A percentile compares a stretch with the other conserved stretches of the same genome.
These are phyloP conservation scores for Yponomeuta sedellus DNA, from an alignment of 2,888 invertebrate genomes.

Conservation along the genomic window DNA sequence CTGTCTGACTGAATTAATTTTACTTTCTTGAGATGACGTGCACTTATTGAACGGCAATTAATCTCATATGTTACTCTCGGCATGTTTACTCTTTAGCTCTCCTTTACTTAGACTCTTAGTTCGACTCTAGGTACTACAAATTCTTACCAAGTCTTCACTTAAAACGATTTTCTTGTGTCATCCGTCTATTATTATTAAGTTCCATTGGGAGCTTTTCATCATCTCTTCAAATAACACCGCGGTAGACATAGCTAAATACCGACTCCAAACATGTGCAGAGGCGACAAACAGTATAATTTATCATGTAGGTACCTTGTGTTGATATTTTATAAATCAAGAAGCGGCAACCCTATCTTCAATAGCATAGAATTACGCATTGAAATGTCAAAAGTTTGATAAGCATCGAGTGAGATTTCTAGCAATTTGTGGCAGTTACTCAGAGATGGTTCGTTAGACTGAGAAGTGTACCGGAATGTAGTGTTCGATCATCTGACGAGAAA, in stretches of 20 bases:
- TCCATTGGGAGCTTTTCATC: too few relatives aligned
- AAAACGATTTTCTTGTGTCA: too few relatives aligned
- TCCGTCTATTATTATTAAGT: too few relatives aligned
- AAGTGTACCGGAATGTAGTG: conserved; percentile 70
- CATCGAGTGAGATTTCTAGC: conserved; percentile 51
- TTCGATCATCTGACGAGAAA: conserved; percentile 39
- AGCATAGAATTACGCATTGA: conserved; percentile 44
- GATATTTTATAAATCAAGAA: not conserved
- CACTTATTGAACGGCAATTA: not conserved
- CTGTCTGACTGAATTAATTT: not conserved
- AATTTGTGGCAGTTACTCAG: conserved; percentile 52
- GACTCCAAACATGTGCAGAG: too few relatives aligned
- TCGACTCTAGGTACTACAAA: too few relatives aligned
- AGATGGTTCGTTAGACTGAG: conserved; percentile 62
- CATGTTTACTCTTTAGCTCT: not conserved
- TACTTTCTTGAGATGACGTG: not conserved
- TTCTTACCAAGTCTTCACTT: too few relatives aligned
- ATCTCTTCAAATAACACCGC: too few relatives aligned
- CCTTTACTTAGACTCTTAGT: not conserved
- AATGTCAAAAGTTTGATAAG: conserved; percentile 59
- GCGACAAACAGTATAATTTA: too few relatives aligned
- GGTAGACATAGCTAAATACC: not conserved
- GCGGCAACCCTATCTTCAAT: not conserved
- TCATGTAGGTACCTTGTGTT: not conserved
- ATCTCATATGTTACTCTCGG: not conserved